Evolutionary conservation across 2,888 invertebrate species (phyloP), one percentile per base, ranked within the genome.

Genomic region (Himalopsyche tibetana): DNA sequence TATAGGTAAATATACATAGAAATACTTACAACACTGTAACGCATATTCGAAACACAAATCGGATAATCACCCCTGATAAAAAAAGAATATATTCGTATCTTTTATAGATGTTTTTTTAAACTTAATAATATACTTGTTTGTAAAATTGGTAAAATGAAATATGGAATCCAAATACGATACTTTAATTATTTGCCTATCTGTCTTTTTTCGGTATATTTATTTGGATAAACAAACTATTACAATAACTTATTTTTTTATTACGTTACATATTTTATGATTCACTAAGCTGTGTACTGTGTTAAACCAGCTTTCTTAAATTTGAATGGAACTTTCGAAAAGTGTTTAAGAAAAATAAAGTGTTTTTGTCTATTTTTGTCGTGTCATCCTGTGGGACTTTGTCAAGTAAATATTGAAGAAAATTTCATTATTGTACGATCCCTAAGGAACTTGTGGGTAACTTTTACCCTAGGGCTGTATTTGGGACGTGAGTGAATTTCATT

Each of bases 341-440:
- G 63, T 19, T 63, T 63, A 63, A 28, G 63, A 63, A 63, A 19
- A 19, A 63, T 63, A 63, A 63, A 63, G 19, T 63, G 63, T 63
- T 63, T 63, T 63, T 51, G 63, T 63, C 63, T 63, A 63, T 63
- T 63, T 56, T 63, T 63, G 63, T 63, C 63, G 63, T 63, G 63
- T 63, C 63, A 63, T 63, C 63, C 19, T 28, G 63, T 11, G 63
- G 19, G 63, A 63, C 11, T n/a, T 28, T 63, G 63, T 63, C 63
- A 63, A 63, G 63, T 63, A 63, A 63, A 63, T 63, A 63, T 63
- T 63, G 63, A 63, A 63, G 63, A 19, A 63, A 63, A 63, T 63
- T 63, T 63, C 63, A 63, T 63, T 63, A 63, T 28, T 63, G 63
- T 28, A 19, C 63, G 19, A 63, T 63, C 63, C 63, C 63, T 19